A percentile compares a stretch with the other conserved stretches of the same genome.
These are phyloP conservation scores for Thrips palmi DNA, from an alignment of 1,140 invertebrate genomes.

Conservation along the genomic window DNA sequence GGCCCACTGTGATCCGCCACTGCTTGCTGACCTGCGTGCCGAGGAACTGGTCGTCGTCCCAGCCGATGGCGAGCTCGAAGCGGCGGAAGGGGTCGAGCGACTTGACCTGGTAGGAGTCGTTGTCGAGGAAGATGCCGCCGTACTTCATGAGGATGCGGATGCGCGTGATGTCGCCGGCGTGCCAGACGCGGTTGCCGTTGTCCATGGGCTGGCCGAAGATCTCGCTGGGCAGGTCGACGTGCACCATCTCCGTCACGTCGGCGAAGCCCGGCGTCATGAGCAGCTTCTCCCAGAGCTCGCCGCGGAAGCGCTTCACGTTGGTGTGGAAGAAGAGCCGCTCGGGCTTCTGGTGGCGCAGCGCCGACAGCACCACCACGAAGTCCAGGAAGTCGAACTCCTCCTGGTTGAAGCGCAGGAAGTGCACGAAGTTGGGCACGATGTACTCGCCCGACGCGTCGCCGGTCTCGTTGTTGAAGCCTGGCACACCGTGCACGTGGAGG, in stretches of 20 bases:
- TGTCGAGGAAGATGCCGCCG: slow-evolving; percentile 18
- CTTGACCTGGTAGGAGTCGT: slow-evolving; percentile 15
- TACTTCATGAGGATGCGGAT: slow-evolving; percentile 15
- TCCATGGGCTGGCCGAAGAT: slow-evolving; percentile 19
- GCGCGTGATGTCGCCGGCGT: slow-evolving; percentile 15
- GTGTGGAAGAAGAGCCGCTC: slow-evolving; percentile 17
- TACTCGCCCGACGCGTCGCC: slow-evolving; percentile 12
- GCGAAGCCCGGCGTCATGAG: slow-evolving; percentile 10
- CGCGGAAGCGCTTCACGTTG: slow-evolving; percentile 12
- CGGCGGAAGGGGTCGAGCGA: slow-evolving; percentile 14
- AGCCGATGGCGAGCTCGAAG: slow-evolving; percentile 24
- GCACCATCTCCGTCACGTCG: slow-evolving; percentile 11
- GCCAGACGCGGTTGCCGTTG: slow-evolving; percentile 12
- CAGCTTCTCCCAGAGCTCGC: slow-evolving; percentile 16
- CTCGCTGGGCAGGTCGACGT: slow-evolving; percentile 13
- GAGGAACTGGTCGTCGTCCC: slow-evolving; percentile 17
- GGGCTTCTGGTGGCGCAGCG: slow-evolving; percentile 16
- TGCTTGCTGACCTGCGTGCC: slow-evolving; percentile 18
- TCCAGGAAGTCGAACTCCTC: slow-evolving; percentile 12
- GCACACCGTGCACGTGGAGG: no score
- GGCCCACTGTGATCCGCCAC: no score
- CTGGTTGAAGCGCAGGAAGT: slow-evolving; percentile 13
- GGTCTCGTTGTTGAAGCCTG: slow-evolving; percentile 15
- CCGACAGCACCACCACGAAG: slow-evolving; percentile 14
- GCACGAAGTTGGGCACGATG: slow-evolving; percentile 16